Base-by-base conservation (phyloP, 37 sponge, comb jelly and placozoan species). In the Theonella swinhoei region DNA sequence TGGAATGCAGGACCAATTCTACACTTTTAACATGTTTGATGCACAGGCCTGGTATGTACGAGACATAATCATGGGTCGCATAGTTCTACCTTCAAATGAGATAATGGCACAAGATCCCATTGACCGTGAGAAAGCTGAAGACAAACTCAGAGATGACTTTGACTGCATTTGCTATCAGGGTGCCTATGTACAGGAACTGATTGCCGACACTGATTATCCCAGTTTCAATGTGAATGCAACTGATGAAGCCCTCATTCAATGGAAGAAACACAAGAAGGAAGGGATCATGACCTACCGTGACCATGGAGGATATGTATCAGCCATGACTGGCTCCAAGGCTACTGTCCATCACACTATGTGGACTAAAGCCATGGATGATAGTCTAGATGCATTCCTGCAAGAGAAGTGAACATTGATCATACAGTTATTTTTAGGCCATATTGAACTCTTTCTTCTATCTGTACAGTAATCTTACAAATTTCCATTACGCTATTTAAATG, bases 1-100 rank as follows among this genome's bases (percentile, higher is more conserved):
- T 22, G 88, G 88, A 7, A 88, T 88, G 88, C 74, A 79, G 39
- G 62, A 88, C 77, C 88, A 80, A 63, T 81, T 41, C 30, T 88
- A 75, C 70, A 80, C 88, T 23, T 81, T 81, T 63, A 72, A 74
- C 64, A 39, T 80, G 69, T 88, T 88, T 29, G 75, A 77, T 32
- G 32, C 65, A 14, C 88, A 88, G 47, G 70, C 77, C 19, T 75
- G 80, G 82, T 88, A 68, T 38, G 70, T 59, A 1, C 81, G 81
- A 4, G 75, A 81, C 35, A 77, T 75, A 3, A 74, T 88, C 60
- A 40, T 80, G 78, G 88, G 82, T 1, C 41, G 36, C 39, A 71
- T 81, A 23, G 4, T 2, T 14, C 35, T 81, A 20, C 89, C 89
- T 4, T 8, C 41, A 1, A 28, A 39, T 1, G 77, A 31, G 62